Conservation (phyloP, 2,888 invertebrate species). For the Tachina fera region DNA sequence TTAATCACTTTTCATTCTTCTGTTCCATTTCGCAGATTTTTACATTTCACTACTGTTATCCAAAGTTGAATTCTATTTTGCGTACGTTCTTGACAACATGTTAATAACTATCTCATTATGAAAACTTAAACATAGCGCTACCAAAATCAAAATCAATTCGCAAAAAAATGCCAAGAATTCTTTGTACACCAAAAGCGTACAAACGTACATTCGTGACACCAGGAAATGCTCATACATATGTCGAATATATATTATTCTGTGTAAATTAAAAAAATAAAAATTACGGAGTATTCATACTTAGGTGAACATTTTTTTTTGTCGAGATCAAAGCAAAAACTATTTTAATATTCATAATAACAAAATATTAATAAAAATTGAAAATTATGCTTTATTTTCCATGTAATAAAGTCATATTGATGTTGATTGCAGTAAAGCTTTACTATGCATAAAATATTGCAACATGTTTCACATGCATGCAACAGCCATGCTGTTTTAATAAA, state of each 20-base stretch:
- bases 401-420: conserved; percentile 65
- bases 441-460: conserved; percentile 38
- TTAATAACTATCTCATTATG: too few species aligned
- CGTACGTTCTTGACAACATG: too few species aligned
- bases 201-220: too few species aligned
- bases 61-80: too few species aligned
- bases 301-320: neutral
- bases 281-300: neutral
- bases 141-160: too few species aligned
- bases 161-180: too few species aligned
- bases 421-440: conserved; percentile 59
- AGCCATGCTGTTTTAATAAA: neutral
- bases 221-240: too few species aligned
- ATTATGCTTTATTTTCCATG: conserved; percentile 61
- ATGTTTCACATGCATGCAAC: conserved; percentile 2
- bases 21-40: too few species aligned
- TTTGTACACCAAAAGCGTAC: too few species aligned
- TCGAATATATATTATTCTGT: neutral
- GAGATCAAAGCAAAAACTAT: conserved; percentile 40
- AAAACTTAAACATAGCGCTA: too few species aligned
- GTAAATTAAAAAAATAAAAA: neutral
- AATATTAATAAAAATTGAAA: conserved; percentile 59
- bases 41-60: too few species aligned
- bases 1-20: too few species aligned
- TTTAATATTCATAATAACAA: conserved; percentile 60